These are phyloP conservation scores for Chrysotoxum bicinctum DNA, from an alignment of 2,888 invertebrate genomes.

Conservation along the genomic window DNA sequence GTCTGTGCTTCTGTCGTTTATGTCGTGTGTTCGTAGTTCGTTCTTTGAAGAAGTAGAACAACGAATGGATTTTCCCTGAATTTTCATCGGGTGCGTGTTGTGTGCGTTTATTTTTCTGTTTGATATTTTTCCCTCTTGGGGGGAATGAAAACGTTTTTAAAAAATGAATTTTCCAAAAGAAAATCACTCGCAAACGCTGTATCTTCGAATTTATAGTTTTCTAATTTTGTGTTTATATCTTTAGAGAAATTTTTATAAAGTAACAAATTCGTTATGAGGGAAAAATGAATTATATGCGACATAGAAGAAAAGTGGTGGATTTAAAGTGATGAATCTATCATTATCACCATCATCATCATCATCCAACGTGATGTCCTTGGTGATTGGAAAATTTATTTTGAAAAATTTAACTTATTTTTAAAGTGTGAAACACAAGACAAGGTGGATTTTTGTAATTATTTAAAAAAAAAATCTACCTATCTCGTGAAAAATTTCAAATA, in stretches of 20 bases:
- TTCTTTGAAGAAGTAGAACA: constrained; percentile 58
- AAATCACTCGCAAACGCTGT: constrained; percentile 4
- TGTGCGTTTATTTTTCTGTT: constrained; percentile 41
- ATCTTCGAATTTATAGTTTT: not conserved
- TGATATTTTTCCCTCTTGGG: not conserved
- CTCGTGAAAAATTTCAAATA: constrained; percentile 45
- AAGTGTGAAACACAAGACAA: constrained; percentile 21
- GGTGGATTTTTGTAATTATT: constrained; percentile 21
- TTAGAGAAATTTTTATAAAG: constrained; percentile 6
- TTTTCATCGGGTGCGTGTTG: constrained; percentile 56
- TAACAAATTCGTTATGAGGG: not conserved
- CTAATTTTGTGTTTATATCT: constrained; percentile 19
- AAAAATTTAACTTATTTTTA: constrained; percentile 22
- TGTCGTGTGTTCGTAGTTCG: constrained; percentile 5
- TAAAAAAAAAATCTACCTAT: constrained; percentile 22
- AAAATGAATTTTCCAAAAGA: constrained; percentile 24
- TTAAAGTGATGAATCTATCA: constrained; percentile 33
- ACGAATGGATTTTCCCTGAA: constrained; percentile 57
- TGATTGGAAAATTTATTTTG: constrained; percentile 40
- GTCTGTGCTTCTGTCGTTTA: not conserved
- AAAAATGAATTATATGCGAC: not conserved
- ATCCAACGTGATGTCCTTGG: constrained; percentile 25
- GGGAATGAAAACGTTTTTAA: constrained; percentile 21
- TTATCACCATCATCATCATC: constrained; percentile 7
- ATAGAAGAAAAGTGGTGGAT: constrained; percentile 18